A percentile compares a stretch with the other conserved stretches of the same genome.
These are phyloP conservation scores for Melanophora roralis DNA, from an alignment of 2,888 invertebrate genomes.

Conservation along the genomic window DNA sequence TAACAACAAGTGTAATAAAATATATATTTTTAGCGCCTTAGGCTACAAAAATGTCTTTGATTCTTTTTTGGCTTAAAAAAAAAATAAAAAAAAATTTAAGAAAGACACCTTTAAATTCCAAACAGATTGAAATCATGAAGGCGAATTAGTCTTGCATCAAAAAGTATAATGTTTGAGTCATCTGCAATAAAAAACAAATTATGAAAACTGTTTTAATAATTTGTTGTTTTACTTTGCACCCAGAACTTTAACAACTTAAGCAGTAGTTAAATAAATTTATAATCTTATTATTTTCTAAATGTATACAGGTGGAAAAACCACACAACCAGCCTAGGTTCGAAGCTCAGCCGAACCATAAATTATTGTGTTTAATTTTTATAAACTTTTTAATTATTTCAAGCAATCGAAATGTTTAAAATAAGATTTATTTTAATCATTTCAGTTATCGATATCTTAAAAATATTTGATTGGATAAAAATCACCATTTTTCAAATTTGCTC, in stretches of 20 bases:
- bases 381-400: too few relatives aligned
- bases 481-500: too few relatives aligned
- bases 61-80: background rate
- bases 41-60: conserved; percentile 17
- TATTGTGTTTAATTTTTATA: too few relatives aligned
- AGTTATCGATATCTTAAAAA: too few relatives aligned
- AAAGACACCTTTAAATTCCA: conserved; percentile 48
- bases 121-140: conserved; percentile 17
- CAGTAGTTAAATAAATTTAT: too few relatives aligned
- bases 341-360: too few relatives aligned
- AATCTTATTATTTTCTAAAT: too few relatives aligned
- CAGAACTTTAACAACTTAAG: background rate
- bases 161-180: conserved; percentile 12
- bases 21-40: conserved; percentile 51
- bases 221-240: background rate
- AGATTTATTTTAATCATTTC: too few relatives aligned
- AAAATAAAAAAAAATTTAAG: background rate
- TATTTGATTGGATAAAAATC: too few relatives aligned
- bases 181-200: background rate
- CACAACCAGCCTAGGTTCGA: too few relatives aligned
- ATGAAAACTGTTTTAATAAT: background rate
- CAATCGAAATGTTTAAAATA: too few relatives aligned
- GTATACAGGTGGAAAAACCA: too few relatives aligned
- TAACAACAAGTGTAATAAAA: conserved; percentile 57
- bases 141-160: conserved; percentile 15